These are phyloP conservation scores for Suricata suricatta DNA, from an alignment of 2,113 vertebrate species.

Conservation along the genomic window DNA sequence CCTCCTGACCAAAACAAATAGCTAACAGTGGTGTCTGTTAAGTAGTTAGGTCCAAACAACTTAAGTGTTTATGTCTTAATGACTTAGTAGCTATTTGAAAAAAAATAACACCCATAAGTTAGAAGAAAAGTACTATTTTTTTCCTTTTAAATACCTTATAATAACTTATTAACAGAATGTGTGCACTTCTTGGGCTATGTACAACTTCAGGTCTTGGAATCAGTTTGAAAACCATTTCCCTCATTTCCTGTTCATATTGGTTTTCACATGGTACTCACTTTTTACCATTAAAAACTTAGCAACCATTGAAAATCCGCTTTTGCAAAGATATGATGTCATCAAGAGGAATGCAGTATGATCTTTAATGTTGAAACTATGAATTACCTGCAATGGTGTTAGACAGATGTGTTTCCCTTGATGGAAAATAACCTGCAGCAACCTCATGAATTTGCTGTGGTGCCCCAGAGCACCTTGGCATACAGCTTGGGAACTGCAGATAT, in stretches of 20 bases:
- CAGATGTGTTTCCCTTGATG: background rate
- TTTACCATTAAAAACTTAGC: background rate
- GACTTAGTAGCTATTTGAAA: background rate
- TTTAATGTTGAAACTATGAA: background rate
- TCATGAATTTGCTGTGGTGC: background rate
- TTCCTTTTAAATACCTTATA: background rate
- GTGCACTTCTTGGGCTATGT: background rate
- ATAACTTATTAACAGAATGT: background rate
- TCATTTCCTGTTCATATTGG: background rate
- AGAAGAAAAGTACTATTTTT: background rate
- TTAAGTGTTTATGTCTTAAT: background rate
- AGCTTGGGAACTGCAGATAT: background rate
- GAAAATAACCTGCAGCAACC: background rate
- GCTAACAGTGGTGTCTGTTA: background rate
- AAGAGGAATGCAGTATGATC: background rate
- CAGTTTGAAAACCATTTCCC: background rate
- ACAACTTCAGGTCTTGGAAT: background rate
- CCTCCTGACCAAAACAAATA: slow-evolving; percentile 4
- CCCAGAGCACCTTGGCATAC: background rate
- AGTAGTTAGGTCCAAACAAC: background rate
- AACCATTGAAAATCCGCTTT: background rate
- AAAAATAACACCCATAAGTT: background rate
- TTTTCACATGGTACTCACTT: slow-evolving; percentile 19
- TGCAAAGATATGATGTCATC: slow-evolving; percentile 13
- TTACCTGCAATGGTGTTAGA: background rate